A percentile compares a stretch with the other conserved stretches of the same genome.
Conservation (phyloP, 2,888 invertebrate species). For the Pteria penguin region DNA sequence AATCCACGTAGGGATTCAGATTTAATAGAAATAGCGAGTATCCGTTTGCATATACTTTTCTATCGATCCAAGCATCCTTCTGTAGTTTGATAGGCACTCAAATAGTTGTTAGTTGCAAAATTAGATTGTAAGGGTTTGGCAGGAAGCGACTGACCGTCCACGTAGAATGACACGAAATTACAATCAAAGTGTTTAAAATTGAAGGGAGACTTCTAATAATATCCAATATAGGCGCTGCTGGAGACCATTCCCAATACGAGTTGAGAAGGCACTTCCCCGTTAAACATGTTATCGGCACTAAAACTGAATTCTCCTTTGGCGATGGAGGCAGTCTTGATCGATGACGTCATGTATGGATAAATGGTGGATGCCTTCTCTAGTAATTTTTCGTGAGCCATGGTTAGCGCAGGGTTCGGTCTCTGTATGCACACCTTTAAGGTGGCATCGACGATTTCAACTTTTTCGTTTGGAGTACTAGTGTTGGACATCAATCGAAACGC, state of each 20-base stretch:
- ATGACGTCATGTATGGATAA: slow-evolving; percentile 35
- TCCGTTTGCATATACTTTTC: no score
- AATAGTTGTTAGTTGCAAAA: neutral
- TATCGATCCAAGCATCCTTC: no score
- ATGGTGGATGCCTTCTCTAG: slow-evolving; percentile 29
- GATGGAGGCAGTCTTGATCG: slow-evolving; percentile 39
- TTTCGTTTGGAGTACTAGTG: neutral
- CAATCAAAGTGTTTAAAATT: slow-evolving; percentile 24
- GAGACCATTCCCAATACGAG: slow-evolving; percentile 4
- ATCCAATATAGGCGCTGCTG: slow-evolving; percentile 35
- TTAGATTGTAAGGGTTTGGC: neutral
- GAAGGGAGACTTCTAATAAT: slow-evolving; percentile 37
- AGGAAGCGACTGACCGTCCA: neutral
- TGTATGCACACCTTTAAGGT: neutral
- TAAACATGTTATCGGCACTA: slow-evolving; percentile 11
- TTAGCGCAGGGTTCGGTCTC: slow-evolving; percentile 10
- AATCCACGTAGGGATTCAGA: no score
- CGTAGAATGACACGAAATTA: neutral
- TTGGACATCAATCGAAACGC: slow-evolving; percentile 36
- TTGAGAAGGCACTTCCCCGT: slow-evolving; percentile 10
- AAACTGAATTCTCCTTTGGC: slow-evolving; percentile 35
- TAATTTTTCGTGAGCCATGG: slow-evolving; percentile 30
- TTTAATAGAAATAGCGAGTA: no score
- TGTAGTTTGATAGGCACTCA: neutral
- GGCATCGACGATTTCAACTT: slow-evolving; percentile 1